Evolutionary conservation across 2,888 invertebrate genomes (phyloP), one percentile per base, ranked within the genome.

Genomic region (Himalopsyche tibetana): DNA sequence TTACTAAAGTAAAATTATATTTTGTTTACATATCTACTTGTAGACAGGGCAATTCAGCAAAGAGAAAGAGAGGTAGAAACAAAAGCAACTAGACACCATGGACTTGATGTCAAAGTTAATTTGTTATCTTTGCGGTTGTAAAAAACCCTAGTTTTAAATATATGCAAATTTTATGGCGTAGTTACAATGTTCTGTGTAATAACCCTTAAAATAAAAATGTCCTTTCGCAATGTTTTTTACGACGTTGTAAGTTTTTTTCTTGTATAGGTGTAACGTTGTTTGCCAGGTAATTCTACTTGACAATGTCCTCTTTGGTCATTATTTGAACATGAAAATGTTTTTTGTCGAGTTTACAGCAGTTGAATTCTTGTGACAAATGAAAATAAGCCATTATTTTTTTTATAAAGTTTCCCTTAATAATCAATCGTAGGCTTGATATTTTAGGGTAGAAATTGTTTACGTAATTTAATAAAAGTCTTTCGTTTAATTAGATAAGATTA

Each of bases 101-200:
- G 5, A 56, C 19, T 63, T 63, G 63, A 63, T 63, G 63, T 28
- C 63, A 63, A 63, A 63, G 63, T 19, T 63, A 63, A 63, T 63
- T 63, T 19, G 63, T 63, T 63, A 63, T 63, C 63, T 63, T 56
- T 63, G 63, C 63, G 63, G 63, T 63, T 19, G 63, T 63, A 63
- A 63, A 28, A 63, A 63, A 19, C n/a, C 19, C 63, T 63, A 63
- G 63, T 63, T 63, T 63, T 63, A 63, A 63, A 19, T 63, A 19
- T n/a, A 63, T 19, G 19, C 63, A 19, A 19, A 28, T 19, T 19
- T 28, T 28, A 63, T 28, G 28, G 28, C 28, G 63, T n/a, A n/a
- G 63, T 19, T 63, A 63, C 63, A 63, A 63, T 63, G 63, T 63
- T 63, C 11, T 19, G n/a, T 28, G 19, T n/a, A 19, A 63, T 19